A percentile compares a stretch with the other conserved stretches of the same genome.
Evolutionary conservation across 2,888 invertebrate species (phyloP).

Genomic region (Eupithecia centaureata): DNA sequence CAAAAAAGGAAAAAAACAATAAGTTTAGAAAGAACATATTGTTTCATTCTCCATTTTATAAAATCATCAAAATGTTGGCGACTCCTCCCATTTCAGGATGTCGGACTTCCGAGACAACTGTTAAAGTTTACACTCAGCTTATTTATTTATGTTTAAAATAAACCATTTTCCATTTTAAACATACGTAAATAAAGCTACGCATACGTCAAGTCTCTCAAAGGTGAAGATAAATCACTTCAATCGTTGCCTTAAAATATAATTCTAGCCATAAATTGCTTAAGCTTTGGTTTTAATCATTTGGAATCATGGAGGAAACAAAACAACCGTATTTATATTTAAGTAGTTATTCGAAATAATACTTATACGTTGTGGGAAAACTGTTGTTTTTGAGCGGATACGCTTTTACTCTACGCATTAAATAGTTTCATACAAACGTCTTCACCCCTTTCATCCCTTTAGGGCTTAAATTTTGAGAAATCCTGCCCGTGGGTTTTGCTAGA

Average conservation of each 20-base stretch:
- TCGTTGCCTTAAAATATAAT: neutral
- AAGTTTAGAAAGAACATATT: neutral
- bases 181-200: constrained; percentile 49
- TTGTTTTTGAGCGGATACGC: too few species aligned
- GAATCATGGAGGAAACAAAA: neutral
- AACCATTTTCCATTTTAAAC: constrained; percentile 52
- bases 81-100: constrained; percentile 65
- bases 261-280: neutral
- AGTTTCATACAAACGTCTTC: neutral
- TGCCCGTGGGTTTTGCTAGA: too few species aligned
- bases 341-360: neutral
- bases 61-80: constrained; percentile 50
- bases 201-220: constrained; percentile 18
- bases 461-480: too few species aligned
- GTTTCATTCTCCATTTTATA: neutral
- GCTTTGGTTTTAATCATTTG: neutral
- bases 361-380: neutral
- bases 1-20: too few species aligned
- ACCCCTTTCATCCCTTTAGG: too few species aligned
- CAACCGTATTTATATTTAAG: neutral
- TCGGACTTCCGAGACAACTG: constrained; percentile 79
- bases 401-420: neutral
- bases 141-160: constrained; percentile 73
- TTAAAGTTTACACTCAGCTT: constrained; percentile 68
- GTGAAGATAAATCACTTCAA: neutral